Evolutionary conservation across 1,140 invertebrate genomes (phyloP), one percentile per base, ranked within the genome.

Genomic region (Psilanteris sp.): DNA sequence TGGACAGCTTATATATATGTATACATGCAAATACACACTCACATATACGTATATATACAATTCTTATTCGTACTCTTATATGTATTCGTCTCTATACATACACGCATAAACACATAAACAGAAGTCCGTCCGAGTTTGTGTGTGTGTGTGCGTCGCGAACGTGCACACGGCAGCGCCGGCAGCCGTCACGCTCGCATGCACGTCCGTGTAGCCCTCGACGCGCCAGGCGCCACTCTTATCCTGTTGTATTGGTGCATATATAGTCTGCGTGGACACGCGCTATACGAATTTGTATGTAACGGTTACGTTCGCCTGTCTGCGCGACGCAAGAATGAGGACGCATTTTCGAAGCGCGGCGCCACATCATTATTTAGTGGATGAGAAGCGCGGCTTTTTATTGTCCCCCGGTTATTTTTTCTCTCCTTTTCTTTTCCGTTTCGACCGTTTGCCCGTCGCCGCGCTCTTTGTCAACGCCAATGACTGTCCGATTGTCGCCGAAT

Each of bases 121-220:
- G n/a, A n/a, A n/a, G n/a, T n/a, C n/a, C n/a, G n/a, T n/a, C n/a
- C n/a, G n/a, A n/a, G n/a, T n/a, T n/a, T n/a, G 39, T 72, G 73
- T 55, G 57, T 29, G 55, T 59, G 43, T 61, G 44, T 46, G 34
- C 37, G 54, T 48, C 39, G 20, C 11, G 14, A 55, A 62, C 43
- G 39, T 34, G 66, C 44, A 27, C 52, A 67, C 67, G 41, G 57
- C 50, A 50, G 43, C 32, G 37, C 27, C 50, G 52, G 48, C 43
- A 64, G 67, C 62, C 81, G 83, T 86, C 83, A 86, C 83, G 81
- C 83, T 84, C 80, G 79, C 83, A 72, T 82, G 84, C 80, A 83
- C 82, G 73, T 78, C 74, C 79, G 81, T 84, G 78, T 81, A 68
- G 79, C 64, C 54, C 43, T 70, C 37, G 44, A 59, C 52, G 75